Evolutionary conservation across 2,113 vertebrate genomes (phyloP).

Genomic region (Coturnix japonica): DNA sequence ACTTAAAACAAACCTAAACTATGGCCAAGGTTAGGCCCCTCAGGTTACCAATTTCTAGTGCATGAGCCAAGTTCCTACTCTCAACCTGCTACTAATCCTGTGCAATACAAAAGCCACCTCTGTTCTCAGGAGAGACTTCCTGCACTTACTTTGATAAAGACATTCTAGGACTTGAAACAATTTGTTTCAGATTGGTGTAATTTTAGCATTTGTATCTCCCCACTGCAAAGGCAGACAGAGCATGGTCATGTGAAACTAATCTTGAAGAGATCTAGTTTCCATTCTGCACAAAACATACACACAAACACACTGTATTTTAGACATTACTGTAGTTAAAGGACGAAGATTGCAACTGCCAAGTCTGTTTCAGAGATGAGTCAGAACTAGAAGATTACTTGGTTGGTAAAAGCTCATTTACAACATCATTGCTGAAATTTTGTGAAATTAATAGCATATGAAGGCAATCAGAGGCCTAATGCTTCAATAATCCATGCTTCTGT

Average conservation of each 20-base stretch:
- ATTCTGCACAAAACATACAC: not conserved
- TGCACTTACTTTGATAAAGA: not conserved
- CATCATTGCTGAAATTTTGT: slow-evolving; percentile 37
- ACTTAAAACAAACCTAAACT: not conserved
- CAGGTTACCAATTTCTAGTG: not conserved
- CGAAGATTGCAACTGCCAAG: accelerated
- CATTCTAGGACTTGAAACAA: not conserved
- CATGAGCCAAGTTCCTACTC: not conserved
- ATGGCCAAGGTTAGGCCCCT: not conserved
- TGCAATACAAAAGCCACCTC: not conserved
- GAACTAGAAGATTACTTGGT: not conserved
- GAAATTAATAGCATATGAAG: slow-evolving; percentile 23
- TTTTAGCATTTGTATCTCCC: not conserved
- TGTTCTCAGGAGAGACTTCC: not conserved
- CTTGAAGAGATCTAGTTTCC: not conserved
- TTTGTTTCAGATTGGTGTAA: not conserved
- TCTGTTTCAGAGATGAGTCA: not conserved
- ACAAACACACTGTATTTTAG: not conserved
- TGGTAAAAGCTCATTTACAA: slow-evolving; percentile 27
- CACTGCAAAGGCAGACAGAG: not conserved
- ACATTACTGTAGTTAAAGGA: not conserved
- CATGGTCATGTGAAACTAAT: not conserved
- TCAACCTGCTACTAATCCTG: not conserved
- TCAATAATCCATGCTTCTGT: not conserved
- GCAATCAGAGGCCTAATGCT: not conserved